These are phyloP conservation scores for Merodon equestris DNA, from an alignment of 2,888 invertebrate species.

Conservation along the genomic window DNA sequence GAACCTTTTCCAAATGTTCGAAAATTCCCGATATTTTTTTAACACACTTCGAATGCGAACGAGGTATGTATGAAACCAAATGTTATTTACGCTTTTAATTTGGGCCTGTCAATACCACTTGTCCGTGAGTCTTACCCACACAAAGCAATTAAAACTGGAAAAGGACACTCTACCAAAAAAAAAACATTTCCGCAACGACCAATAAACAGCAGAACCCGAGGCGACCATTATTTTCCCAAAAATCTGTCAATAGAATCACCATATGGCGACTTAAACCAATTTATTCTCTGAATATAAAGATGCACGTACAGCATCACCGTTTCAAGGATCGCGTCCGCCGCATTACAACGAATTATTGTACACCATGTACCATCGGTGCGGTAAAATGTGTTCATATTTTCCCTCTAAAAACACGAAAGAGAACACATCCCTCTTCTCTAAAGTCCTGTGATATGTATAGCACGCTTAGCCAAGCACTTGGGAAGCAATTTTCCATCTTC, in stretches of 20 bases:
- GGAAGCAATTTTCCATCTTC: conserved; percentile 37
- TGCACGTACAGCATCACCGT: conserved; percentile 38
- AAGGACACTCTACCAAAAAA: conserved; percentile 17
- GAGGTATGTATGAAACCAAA: too few relatives aligned
- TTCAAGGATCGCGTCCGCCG: conserved; percentile 46
- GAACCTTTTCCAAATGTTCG: too few relatives aligned
- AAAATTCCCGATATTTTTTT: too few relatives aligned
- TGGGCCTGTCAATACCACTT: conserved; percentile 45
- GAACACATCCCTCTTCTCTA: conserved; percentile 26
- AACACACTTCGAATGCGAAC: too few relatives aligned
- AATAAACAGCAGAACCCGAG: conserved; percentile 27
- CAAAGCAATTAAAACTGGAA: conserved; percentile 29
- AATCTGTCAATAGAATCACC: conserved; percentile 40
- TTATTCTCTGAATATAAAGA: conserved; percentile 29
- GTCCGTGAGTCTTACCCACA: conserved; percentile 36
- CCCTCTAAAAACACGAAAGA: conserved; percentile 16
- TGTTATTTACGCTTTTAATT: too few relatives aligned
- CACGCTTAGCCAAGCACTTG: conserved; percentile 27
- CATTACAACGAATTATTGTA: conserved; percentile 41
- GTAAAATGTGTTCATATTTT: conserved; percentile 50
- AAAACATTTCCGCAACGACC: conserved; percentile 26
- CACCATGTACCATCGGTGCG: conserved; percentile 27
- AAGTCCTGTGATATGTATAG: neutral
- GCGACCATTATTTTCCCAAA: conserved; percentile 34
- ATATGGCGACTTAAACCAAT: conserved; percentile 52